A percentile compares a stretch with the other conserved stretches of the same genome.
Evolutionary conservation across 2,113 vertebrate species (phyloP).

Genomic region (Edolisoma coerulescens): DNA sequence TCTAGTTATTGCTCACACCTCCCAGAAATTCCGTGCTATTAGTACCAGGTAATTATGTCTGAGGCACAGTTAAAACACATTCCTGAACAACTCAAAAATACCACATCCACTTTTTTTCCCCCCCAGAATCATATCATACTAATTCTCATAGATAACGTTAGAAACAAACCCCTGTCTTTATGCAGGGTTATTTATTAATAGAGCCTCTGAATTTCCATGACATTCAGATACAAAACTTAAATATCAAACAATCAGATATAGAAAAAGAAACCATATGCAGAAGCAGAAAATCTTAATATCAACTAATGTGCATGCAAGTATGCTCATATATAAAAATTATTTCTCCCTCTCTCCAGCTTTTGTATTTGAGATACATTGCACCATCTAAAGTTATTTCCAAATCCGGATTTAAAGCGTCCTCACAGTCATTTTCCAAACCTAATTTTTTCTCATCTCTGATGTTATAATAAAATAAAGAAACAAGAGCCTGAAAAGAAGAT

Average conservation of each 20-base stretch:
- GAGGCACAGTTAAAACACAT: not conserved
- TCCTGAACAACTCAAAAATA: not conserved
- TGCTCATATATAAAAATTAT: not conserved
- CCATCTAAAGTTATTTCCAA: not conserved
- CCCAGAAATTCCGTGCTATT: not conserved
- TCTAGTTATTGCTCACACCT: not conserved
- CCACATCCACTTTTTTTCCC: rapidly evolving
- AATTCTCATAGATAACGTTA: not conserved
- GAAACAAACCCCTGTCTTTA: not conserved
- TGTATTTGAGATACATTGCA: not conserved
- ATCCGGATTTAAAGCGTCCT: not conserved
- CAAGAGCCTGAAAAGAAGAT: not conserved
- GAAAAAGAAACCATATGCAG: not conserved
- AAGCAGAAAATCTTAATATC: not conserved
- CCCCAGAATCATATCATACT: not conserved
- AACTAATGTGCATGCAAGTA: not conserved
- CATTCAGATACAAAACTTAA: not conserved
- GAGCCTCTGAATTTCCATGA: not conserved
- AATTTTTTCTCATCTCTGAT: not conserved
- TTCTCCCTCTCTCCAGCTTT: not conserved
- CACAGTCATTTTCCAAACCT: not conserved
- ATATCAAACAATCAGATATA: not conserved
- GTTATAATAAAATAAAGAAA: not conserved
- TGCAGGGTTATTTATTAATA: not conserved
- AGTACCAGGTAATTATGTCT: not conserved